phyloP scores from a whole-genome alignment of 2,113 vertebrate genomes.

The Neolamprologus modestus region DNA sequence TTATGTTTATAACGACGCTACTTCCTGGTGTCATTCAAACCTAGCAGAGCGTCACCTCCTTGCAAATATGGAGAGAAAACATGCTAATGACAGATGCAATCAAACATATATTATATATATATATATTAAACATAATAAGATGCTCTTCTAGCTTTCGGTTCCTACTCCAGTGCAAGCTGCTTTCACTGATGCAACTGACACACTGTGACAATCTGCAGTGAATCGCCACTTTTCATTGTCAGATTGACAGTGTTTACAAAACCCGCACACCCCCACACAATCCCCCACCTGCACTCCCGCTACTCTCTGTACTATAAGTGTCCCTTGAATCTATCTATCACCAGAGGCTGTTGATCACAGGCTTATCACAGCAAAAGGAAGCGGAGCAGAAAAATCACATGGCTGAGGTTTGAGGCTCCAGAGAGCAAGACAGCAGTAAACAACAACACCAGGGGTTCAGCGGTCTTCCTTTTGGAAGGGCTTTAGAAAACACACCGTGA shows the following conservation, averaged over 20 bases:
- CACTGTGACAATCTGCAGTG: not conserved
- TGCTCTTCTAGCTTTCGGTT: not conserved
- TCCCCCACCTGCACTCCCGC: not conserved
- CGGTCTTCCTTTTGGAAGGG: not conserved
- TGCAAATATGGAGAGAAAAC: not conserved
- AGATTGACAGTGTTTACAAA: not conserved
- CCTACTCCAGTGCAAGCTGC: not conserved
- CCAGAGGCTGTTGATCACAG: constrained; percentile 21
- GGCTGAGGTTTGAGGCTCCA: constrained; percentile 4
- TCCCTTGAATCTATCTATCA: not conserved
- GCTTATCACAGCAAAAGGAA: constrained; percentile 1
- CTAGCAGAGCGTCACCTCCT: not conserved
- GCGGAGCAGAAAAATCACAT: constrained; percentile 14
- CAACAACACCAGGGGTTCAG: constrained; percentile 1
- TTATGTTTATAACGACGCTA: not conserved
- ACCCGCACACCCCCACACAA: not conserved
- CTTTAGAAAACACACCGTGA: not conserved
- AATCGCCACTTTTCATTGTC: not conserved
- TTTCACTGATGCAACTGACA: not conserved
- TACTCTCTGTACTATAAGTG: not conserved
- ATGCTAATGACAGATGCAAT: not conserved
- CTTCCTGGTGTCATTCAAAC: not conserved
- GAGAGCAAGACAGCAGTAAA: constrained; percentile 4
- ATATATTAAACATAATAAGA: not conserved
- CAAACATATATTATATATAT: not conserved